Base-by-base conservation (phyloP, 2,797 vertebrate species). In the Melanotaenia boesemani region DNA sequence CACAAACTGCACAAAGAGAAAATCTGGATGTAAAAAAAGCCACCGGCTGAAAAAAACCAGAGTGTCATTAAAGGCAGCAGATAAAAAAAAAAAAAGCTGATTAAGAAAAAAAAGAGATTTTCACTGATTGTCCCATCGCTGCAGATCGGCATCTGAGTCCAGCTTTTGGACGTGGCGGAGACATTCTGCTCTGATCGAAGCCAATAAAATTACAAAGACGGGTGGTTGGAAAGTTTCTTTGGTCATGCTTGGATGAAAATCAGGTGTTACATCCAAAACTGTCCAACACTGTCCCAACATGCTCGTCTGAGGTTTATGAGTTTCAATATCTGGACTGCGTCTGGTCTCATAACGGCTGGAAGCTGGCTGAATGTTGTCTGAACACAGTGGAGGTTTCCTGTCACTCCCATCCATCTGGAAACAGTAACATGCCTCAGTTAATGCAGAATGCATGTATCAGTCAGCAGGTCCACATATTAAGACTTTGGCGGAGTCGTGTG, bases 141-240 rank as follows among this genome's bases (percentile, higher is more conserved):
- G 0, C 3, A 55, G 16, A 66, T 39, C 63, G 39, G 50, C 50
- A 18, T 5, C 41, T 16, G 41, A 44, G 5, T 46, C 37, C 18
- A 2, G 20, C 44, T 20, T 6, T 5, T 16, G 15, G 44, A 16
- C 16, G 1, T 5, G n/a, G 6, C 2, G 24, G 24, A 77, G 50
- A 65, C 28, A 26, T 20, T 72, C 41, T 70, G 7, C 24, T 22
- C 54, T 44, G 1, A 41, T 12, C 24, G 11, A 26, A 16, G 67
- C 72, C 76, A 79, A 72, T 11, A 61, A 68, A 66, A 77, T 37
- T 32, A 80, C 50, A 58, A 50, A 67, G 36, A 39, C 8, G 26
- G 26, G 13, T 2, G 30, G 41, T 26, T 67, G 58, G 48, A 59
- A 65, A 36, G 52, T 67, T 54, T 41, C n/a, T 12, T 64, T 22